Percentiles rank a stretch among this genome's conserved stretches.
These are phyloP conservation scores for Hirtodrosophila trivittata DNA, from an alignment of 2,888 invertebrate genomes.

Conservation along the genomic window DNA sequence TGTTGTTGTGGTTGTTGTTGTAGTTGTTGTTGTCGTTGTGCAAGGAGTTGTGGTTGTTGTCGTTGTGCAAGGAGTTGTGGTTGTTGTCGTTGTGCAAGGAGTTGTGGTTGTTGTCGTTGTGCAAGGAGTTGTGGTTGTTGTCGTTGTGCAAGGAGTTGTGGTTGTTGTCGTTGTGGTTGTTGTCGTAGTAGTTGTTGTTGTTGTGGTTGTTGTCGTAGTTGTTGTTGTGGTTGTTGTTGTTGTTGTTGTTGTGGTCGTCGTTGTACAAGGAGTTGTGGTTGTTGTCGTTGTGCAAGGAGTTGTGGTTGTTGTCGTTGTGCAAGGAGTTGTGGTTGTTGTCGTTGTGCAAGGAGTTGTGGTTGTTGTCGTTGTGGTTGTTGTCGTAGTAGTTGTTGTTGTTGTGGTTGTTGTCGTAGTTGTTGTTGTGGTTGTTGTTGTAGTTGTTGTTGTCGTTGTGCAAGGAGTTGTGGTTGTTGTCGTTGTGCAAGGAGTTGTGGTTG, in stretches of 20 bases:
- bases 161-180: conserved; percentile 9
- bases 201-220: not conserved
- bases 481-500: no score
- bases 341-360: no score
- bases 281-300: conserved; percentile 8
- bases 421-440: no score
- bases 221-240: conserved; percentile 2
- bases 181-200: conserved; percentile 8
- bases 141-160: conserved; percentile 1
- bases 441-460: no score
- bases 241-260: conserved; percentile 12
- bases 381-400: no score
- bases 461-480: no score
- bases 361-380: no score
- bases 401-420: no score
- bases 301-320: not conserved
- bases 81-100: not conserved
- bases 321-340: no score
- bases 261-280: no score
- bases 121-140: conserved; percentile 3
- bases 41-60: not conserved
- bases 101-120: not conserved
- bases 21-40: conserved; percentile 4
- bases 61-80: not conserved
- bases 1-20: no score